phyloP scores from a whole-genome alignment of 2,888 invertebrate species.

The Erebia ligea region DNA sequence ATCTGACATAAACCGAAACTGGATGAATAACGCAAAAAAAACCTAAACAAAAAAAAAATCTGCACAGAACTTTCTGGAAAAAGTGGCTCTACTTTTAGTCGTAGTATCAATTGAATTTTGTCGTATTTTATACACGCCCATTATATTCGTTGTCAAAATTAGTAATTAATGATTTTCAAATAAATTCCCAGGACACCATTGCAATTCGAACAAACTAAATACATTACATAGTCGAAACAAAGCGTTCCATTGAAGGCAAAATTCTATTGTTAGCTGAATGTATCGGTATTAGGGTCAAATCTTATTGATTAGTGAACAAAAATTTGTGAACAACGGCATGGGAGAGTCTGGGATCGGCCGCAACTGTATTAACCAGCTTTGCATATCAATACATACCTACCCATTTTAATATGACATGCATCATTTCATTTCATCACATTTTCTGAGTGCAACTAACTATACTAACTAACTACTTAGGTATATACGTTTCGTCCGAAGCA shows the following conservation, averaged over 20 bases:
- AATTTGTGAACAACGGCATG: constrained; percentile 68
- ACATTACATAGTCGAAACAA: constrained; percentile 31
- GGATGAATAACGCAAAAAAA: too few species aligned
- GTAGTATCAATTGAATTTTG: too few species aligned
- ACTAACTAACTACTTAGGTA: too few species aligned
- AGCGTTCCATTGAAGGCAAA: constrained; percentile 56
- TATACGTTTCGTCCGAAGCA: constrained; percentile 3
- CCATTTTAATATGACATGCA: constrained; percentile 80
- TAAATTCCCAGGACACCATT: not conserved
- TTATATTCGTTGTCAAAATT: too few species aligned
- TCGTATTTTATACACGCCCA: too few species aligned
- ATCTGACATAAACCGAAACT: too few species aligned
- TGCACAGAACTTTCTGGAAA: too few species aligned
- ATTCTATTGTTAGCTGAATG: constrained; percentile 64
- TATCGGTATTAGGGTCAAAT: constrained; percentile 72
- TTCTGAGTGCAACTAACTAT: constrained; percentile 50
- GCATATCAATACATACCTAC: constrained; percentile 79
- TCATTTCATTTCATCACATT: constrained; percentile 80
- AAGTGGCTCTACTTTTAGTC: too few species aligned
- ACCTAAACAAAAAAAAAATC: too few species aligned
- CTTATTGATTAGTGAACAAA: constrained; percentile 76
- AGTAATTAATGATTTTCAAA: not conserved
- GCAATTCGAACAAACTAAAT: not conserved
- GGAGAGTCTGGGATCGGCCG: constrained; percentile 67
- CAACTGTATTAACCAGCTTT: constrained; percentile 70